phyloP scores from a whole-genome alignment of 2,797 vertebrate species.

The Perodicticus potto region DNA sequence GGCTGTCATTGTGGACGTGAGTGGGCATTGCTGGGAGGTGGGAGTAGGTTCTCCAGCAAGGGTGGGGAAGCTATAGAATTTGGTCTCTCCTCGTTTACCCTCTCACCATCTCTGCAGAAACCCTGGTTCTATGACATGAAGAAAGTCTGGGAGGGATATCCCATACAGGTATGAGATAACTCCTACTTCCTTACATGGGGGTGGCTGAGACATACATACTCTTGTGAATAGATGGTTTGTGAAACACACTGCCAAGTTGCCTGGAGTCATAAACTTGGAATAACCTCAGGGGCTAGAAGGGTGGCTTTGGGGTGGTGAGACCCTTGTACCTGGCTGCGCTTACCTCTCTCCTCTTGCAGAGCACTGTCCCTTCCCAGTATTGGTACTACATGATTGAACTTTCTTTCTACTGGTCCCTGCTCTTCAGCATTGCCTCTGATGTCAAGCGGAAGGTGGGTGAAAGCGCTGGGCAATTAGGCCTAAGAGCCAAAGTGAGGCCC shows the following conservation, averaged over 20 bases:
- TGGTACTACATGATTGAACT: conserved; percentile 96
- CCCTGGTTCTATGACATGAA: conserved; percentile 96
- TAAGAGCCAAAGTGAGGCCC: background rate
- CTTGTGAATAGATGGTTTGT: background rate
- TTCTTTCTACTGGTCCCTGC: conserved; percentile 96
- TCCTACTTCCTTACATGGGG: background rate
- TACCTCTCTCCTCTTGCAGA: conserved; percentile 87
- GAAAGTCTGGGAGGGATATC: conserved; percentile 96
- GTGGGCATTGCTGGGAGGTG: conserved; percentile 84
- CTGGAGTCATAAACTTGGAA: background rate
- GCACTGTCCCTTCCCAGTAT: conserved; percentile 95
- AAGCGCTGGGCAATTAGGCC: background rate
- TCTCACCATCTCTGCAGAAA: conserved; percentile 89
- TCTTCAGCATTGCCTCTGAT: conserved; percentile 96
- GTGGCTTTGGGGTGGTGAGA: background rate
- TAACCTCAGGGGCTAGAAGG: background rate
- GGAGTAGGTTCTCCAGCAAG: background rate
- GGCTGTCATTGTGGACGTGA: conserved; percentile 96
- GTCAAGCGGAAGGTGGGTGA: conserved; percentile 96
- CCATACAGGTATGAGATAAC: conserved; percentile 91
- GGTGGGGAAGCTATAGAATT: background rate
- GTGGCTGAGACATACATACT: background rate
- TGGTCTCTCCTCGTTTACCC: conserved; percentile 63
- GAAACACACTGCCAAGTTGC: background rate
- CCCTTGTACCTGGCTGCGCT: background rate